Evolutionary conservation across 2,113 vertebrate genomes (phyloP), one percentile per base, ranked within the genome.

Genomic region (Rafetus swinhoei): DNA sequence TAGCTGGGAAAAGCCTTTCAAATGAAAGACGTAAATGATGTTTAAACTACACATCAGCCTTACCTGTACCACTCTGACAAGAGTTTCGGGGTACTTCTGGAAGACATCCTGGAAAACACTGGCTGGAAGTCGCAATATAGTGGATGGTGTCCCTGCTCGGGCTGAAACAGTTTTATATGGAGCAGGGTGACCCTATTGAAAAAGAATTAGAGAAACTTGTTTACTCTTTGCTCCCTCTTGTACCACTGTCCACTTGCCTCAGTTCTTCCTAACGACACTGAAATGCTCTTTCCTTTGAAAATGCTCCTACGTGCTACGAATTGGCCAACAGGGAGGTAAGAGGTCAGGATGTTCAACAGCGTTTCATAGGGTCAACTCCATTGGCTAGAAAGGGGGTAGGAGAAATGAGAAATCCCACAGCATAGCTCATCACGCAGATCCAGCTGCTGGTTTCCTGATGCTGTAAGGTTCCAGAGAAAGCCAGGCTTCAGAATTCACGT

Each of bases 101-200:
- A 99, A 99, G 24, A 99, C 98, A 0, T 98, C 98, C 62, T 99
- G 98, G 32, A 99, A 99, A 27, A 99, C 99, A 32, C 94, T 97
- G 1, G 98, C 99, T 25, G 99, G 99, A 7, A 99, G 99, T 7
- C 98, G 97, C 84, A 99, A 95, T 10, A 99, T 93, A 0, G 98
- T 99, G 95, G 99, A 98, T 0, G 98, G 97, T 6, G 85, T 14
- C 0, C 98, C 99, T 4, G 99, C 99, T 2, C 98, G 98, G 2
- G 99, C 99, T 0, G 99, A 99, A 59, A 99, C 99, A 0, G 99
- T 99, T 96, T 99, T 99, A 35, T 99, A 99, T 0, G 99, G 98
- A 29, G 99, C 99, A 2, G 98, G 97, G 84, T 99, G 98, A 80
- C 99, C 99, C 99, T 99, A 81, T 2, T 7, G 82, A 50, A 72